Base-by-base conservation (phyloP, 2,113 vertebrate genomes). In the Atractosteus spatula region DNA sequence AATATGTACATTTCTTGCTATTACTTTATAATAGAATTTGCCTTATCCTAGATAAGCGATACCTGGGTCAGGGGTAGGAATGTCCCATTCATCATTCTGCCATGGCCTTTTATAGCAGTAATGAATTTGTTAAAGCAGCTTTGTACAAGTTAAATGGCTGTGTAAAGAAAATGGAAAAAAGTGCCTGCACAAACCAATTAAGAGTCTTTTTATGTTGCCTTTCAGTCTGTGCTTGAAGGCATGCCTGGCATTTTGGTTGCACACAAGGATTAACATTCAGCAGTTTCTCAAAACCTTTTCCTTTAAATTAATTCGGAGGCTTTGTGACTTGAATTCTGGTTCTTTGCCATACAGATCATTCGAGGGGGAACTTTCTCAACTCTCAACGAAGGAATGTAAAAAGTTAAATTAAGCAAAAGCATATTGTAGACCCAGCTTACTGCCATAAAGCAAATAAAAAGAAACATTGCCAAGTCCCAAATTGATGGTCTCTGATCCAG, bases 11-110 rank as follows among this genome's bases (percentile, higher is more conserved):
- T 76, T 74, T 79, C 69, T 74, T 42, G 47, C 72, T 78, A 83
- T 80, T 80, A 79, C 79, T 80, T 81, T 69, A 79, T 79, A 70
- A 76, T 76, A 77, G 79, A 71, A 83, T 66, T 79, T 73, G 74
- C 70, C 78, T 80, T 77, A 79, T 79, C 77, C 72, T 62, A 67
- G 79, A 69, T 72, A 62, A 70, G 70, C 68, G 74, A 77, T 76
- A 79, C 71, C 72, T 14, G 74, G 74, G 77, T 64, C 13, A 42
- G 66, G 7, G 56, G 72, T 62, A 16, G 68, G 74, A 74, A 62
- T 61, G 61, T 68, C 62, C 67, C 75, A 81, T 83, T 81, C 69
- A 78, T 81, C 74, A 79, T 73, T 71, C 66, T 67, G 63, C 67
- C 68, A 55, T 71, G 62, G 69, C 68, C 54, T 69, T 81, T 81